Percentiles rank a stretch among this genome's conserved stretches.
Evolutionary conservation across 2,797 vertebrate genomes (phyloP).

Genomic region (Lerista edwardsae): DNA sequence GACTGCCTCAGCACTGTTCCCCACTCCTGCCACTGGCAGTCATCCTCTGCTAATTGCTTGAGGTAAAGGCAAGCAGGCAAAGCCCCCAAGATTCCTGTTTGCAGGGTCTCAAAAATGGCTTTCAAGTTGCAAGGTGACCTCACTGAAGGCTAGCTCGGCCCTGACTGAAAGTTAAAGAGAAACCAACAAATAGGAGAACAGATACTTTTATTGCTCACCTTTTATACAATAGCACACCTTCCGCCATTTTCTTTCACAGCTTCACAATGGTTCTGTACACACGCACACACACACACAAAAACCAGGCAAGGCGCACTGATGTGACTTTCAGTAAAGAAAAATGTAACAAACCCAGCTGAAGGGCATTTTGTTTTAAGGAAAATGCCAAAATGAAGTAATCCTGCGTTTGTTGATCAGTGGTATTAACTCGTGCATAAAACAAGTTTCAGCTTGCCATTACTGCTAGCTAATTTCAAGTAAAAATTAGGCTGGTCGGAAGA

Average conservation of each 20-base stretch:
- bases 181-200: slow-evolving; percentile 69
- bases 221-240: slow-evolving; percentile 86
- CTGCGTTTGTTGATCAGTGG: slow-evolving; percentile 75
- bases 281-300: slow-evolving; percentile 77
- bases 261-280: slow-evolving; percentile 83
- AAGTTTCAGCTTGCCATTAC: slow-evolving; percentile 67
- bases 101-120: slow-evolving; percentile 7
- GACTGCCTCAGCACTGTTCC: background rate
- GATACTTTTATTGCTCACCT: slow-evolving; percentile 90
- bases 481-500: slow-evolving; percentile 70
- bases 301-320: slow-evolving; percentile 80
- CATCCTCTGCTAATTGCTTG: background rate
- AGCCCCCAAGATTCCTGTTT: background rate
- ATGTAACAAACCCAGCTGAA: slow-evolving; percentile 79
- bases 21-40: background rate
- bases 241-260: slow-evolving; percentile 87
- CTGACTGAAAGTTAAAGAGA: slow-evolving; percentile 57
- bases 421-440: slow-evolving; percentile 77
- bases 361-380: slow-evolving; percentile 74
- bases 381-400: slow-evolving; percentile 73
- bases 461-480: slow-evolving; percentile 84
- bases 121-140: background rate
- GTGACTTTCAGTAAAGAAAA: slow-evolving; percentile 80
- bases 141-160: slow-evolving; percentile 21
- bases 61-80: background rate